Percentiles rank a stretch among this genome's conserved stretches.
phyloP scores from a whole-genome alignment of 2,113 vertebrate species.

The Tenebrosternarchus preto region DNA sequence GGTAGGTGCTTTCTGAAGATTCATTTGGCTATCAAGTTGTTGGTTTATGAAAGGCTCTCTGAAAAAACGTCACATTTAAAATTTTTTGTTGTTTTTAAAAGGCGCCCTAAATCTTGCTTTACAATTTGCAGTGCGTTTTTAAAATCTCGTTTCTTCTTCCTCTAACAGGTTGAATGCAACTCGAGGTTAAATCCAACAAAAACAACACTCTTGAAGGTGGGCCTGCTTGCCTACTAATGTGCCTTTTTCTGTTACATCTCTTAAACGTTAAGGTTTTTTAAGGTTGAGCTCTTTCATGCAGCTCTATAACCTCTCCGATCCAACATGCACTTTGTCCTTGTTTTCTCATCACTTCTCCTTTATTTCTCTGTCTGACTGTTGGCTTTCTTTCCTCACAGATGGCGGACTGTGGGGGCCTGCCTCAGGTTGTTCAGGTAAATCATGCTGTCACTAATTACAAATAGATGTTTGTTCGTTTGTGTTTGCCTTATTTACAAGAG shows the following conservation, averaged over 20 bases:
- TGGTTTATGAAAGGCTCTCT: neutral
- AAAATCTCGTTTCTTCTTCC: neutral
- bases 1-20: slow-evolving; percentile 73
- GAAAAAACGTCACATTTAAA: too few species aligned
- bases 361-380: neutral
- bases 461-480: too few species aligned
- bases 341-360: neutral
- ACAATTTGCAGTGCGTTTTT: neutral
- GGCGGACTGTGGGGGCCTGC: slow-evolving; percentile 95
- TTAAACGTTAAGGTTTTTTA: neutral
- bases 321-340: neutral
- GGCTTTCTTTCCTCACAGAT: slow-evolving; percentile 76
- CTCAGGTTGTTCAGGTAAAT: slow-evolving; percentile 94
- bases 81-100: neutral
- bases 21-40: too few species aligned
- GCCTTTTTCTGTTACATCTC: neutral
- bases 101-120: neutral
- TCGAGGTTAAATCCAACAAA: slow-evolving; percentile 93
- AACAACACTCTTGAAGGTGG: slow-evolving; percentile 92
- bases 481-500: too few species aligned
- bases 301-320: neutral
- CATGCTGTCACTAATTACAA: neutral
- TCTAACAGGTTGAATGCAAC: slow-evolving; percentile 93
- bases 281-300: neutral
- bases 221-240: neutral